Evolutionary conservation across 2,888 invertebrate species (phyloP).

Genomic region (Drosophila mettleri): DNA sequence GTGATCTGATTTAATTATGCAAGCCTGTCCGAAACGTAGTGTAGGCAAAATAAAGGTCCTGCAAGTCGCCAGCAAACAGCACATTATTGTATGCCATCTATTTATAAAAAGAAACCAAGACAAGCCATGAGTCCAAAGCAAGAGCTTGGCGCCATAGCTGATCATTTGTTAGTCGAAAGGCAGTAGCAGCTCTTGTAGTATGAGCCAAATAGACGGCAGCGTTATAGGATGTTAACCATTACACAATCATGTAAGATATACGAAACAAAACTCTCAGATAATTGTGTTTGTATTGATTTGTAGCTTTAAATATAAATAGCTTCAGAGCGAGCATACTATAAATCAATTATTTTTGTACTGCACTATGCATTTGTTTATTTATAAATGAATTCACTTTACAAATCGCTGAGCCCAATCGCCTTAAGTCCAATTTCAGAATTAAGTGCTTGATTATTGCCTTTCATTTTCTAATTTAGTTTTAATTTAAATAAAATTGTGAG

Average conservation of each 20-base stretch:
- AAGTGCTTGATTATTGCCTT: too few species aligned
- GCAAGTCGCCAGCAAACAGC: conserved; percentile 7
- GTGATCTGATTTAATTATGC: conserved; percentile 83
- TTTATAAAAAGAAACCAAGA: conserved; percentile 8
- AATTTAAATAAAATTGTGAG: too few species aligned
- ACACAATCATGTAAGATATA: not conserved
- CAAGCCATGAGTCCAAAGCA: conserved; percentile 16
- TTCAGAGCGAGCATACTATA: too few species aligned
- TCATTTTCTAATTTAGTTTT: too few species aligned
- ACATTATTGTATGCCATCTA: conserved; percentile 26
- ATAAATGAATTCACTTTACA: too few species aligned
- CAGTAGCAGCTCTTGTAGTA: not conserved
- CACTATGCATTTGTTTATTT: too few species aligned
- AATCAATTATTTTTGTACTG: too few species aligned
- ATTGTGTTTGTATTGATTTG: conserved; percentile 8
- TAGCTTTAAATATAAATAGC: too few species aligned
- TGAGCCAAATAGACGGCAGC: not conserved
- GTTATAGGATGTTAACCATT: conserved; percentile 3
- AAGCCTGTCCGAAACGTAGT: conserved; percentile 51
- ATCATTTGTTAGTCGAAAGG: conserved; percentile 42
- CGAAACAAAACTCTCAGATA: not conserved
- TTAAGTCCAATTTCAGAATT: too few species aligned
- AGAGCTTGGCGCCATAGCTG: conserved; percentile 29
- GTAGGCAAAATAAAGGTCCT: conserved; percentile 19
- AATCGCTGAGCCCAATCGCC: too few species aligned